A percentile compares a stretch with the other conserved stretches of the same genome.
Conservation (phyloP, 1,140 invertebrate genomes). For the Eurytemora carolleeae region DNA sequence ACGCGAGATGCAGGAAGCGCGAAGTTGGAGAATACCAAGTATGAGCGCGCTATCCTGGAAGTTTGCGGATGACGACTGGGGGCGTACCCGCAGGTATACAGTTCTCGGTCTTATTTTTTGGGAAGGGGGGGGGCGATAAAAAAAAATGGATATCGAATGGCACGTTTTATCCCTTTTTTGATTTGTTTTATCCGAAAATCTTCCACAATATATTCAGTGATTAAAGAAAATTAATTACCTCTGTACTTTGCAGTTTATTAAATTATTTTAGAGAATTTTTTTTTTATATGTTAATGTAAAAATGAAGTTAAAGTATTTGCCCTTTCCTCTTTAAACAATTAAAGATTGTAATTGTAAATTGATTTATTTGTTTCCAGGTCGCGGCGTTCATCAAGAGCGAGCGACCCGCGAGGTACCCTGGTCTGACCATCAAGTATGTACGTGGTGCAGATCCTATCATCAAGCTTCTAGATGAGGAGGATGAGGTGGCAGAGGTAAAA, state of each 20-base stretch:
- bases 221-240: neutral
- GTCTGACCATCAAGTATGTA: constrained; percentile 68
- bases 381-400: constrained; percentile 77
- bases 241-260: too few relatives aligned
- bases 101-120: constrained; percentile 21
- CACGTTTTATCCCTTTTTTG: too few relatives aligned
- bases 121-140: neutral
- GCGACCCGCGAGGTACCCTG: constrained; percentile 58
- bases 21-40: constrained; percentile 20
- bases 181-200: neutral
- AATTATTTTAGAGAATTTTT: too few relatives aligned
- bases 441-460: constrained; percentile 78
- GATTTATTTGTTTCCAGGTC: constrained; percentile 15
- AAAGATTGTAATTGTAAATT: neutral
- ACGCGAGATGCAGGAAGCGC: constrained; percentile 18
- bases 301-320: too few relatives aligned
- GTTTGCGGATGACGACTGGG: constrained; percentile 26
- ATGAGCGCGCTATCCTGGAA: constrained; percentile 22
- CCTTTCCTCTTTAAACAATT: neutral
- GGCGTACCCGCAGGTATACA: constrained; percentile 23
- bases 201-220: neutral
- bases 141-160: too few relatives aligned
- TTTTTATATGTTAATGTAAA: too few relatives aligned
- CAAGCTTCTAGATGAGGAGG: constrained; percentile 60
- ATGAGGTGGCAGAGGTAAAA: constrained; percentile 45